These are phyloP conservation scores for Stratiomys singularior DNA, from an alignment of 2,888 invertebrate species.

Conservation along the genomic window DNA sequence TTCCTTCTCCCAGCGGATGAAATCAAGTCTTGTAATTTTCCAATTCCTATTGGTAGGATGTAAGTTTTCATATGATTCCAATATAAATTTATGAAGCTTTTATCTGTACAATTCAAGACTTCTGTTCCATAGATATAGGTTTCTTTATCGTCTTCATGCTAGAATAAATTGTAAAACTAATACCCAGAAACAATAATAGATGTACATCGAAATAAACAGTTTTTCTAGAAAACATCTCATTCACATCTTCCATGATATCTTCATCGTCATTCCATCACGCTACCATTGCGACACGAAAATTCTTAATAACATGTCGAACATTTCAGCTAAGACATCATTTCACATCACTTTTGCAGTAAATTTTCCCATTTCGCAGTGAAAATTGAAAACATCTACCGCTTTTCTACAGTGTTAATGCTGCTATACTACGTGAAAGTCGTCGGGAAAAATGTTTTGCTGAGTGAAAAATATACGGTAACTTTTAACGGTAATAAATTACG, in stretches of 20 bases:
- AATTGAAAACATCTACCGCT: slow-evolving; percentile 14
- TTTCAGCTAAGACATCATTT: slow-evolving; percentile 6
- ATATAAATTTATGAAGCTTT: too few species aligned
- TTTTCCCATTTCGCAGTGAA: slow-evolving; percentile 1
- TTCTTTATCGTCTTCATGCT: too few species aligned
- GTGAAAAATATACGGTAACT: slow-evolving; percentile 49
- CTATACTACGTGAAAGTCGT: background rate
- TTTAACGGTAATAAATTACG: slow-evolving; percentile 49
- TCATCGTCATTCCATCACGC: background rate
- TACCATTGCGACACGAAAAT: background rate
- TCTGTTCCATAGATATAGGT: too few species aligned
- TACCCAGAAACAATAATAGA: too few species aligned
- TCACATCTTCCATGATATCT: background rate
- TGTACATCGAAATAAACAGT: too few species aligned
- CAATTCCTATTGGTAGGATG: too few species aligned
- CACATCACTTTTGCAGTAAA: background rate
- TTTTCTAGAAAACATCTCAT: too few species aligned
- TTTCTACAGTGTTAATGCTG: background rate
- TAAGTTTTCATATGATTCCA: too few species aligned
- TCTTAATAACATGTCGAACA: background rate
- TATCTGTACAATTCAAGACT: too few species aligned
- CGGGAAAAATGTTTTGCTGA: slow-evolving; percentile 12
- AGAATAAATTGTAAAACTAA: too few species aligned
- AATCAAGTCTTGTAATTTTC: too few species aligned
- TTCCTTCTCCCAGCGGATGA: too few species aligned